Percentiles rank a stretch among this genome's conserved stretches.
Evolutionary conservation across 2,888 invertebrate genomes (phyloP).

Genomic region (Baccha elongata): DNA sequence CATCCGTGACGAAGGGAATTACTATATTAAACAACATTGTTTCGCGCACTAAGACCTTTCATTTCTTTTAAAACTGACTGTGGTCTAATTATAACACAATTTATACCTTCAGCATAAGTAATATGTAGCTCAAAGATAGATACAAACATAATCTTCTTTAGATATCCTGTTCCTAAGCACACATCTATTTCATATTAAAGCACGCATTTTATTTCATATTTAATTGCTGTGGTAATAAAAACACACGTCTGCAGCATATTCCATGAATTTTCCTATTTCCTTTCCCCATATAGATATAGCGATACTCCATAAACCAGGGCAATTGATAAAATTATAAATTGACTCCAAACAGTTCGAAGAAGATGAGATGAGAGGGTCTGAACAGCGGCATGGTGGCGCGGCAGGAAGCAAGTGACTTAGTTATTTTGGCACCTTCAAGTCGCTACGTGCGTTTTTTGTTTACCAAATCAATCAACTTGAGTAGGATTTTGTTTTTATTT

Average conservation of each 20-base stretch:
- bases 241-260: conserved; percentile 48
- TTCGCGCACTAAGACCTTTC: conserved; percentile 3
- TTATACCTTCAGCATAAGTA: conserved; percentile 18
- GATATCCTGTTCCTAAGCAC: conserved; percentile 53
- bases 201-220: conserved; percentile 62
- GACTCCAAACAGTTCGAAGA: conserved; percentile 56
- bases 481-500: conserved; percentile 42
- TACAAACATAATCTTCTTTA: conserved; percentile 12
- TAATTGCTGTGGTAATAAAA: conserved; percentile 50
- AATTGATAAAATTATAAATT: conserved; percentile 64
- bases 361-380: conserved; percentile 30
- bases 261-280: conserved; percentile 27
- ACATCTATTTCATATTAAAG: conserved; percentile 47
- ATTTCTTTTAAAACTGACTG: background rate
- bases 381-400: conserved; percentile 67
- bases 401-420: conserved; percentile 75
- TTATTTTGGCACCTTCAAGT: conserved; percentile 74
- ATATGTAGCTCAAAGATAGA: conserved; percentile 3
- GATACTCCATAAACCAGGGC: conserved; percentile 22
- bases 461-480: conserved; percentile 70
- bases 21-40: conserved; percentile 18
- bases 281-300: background rate
- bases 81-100: conserved; percentile 36
- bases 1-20: background rate
- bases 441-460: conserved; percentile 57